Evolutionary conservation across 2,797 vertebrate genomes (phyloP).

Genomic region (Chanos chanos): DNA sequence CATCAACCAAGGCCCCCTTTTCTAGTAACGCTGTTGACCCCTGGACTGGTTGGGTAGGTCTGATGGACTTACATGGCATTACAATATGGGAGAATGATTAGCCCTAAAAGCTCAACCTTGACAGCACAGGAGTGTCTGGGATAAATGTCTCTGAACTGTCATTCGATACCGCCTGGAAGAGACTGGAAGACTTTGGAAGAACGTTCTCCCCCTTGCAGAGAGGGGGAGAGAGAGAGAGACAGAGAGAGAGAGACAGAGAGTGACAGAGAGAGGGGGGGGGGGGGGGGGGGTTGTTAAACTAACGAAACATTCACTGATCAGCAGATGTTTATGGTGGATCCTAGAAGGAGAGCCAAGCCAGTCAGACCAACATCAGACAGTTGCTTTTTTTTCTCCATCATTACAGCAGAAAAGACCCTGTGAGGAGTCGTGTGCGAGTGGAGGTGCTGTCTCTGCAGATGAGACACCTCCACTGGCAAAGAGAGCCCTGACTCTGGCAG

Average conservation of each 20-base stretch:
- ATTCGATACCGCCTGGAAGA: conserved; percentile 27
- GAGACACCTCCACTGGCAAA: too few relatives aligned
- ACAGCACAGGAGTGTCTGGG: conserved; percentile 40
- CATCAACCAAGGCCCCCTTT: not conserved
- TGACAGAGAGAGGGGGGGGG: conserved; percentile 6
- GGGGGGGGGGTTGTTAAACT: conserved; percentile 48
- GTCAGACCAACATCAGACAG: conserved; percentile 10
- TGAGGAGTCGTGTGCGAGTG: too few relatives aligned
- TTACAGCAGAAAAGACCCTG: too few relatives aligned
- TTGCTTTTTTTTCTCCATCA: not conserved
- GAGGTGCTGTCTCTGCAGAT: too few relatives aligned
- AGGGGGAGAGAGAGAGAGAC: conserved; percentile 6
- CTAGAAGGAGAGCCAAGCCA: conserved; percentile 31
- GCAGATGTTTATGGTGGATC: conserved; percentile 48
- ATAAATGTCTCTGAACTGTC: conserved; percentile 29
- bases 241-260: not conserved
- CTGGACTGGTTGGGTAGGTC: conserved; percentile 37
- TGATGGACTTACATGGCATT: conserved; percentile 21
- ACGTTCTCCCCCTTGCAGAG: not conserved
- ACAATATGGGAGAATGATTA: conserved; percentile 37
- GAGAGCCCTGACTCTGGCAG: too few relatives aligned
- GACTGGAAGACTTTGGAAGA: conserved; percentile 36
- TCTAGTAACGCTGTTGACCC: not conserved
- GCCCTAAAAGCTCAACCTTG: conserved; percentile 28
- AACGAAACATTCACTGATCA: conserved; percentile 57